These are phyloP conservation scores for Epinotia ramella DNA, from an alignment of 2,888 invertebrate genomes.

Conservation along the genomic window DNA sequence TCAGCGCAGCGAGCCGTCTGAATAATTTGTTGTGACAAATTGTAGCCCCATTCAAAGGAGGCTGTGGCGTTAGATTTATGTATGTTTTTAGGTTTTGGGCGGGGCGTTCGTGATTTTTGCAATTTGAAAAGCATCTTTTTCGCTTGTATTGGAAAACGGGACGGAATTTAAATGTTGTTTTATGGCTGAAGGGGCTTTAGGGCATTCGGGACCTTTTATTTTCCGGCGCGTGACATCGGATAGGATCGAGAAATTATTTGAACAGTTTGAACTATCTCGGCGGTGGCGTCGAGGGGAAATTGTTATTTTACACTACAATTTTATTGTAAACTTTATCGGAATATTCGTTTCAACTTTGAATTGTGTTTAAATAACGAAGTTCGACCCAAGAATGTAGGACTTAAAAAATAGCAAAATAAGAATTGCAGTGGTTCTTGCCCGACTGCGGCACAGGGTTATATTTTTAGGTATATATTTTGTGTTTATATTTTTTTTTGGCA, in stretches of 20 bases:
- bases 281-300: constrained; percentile 18
- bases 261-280: constrained; percentile 29
- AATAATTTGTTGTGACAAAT: constrained; percentile 77
- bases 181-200: constrained; percentile 37
- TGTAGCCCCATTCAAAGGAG: constrained; percentile 68
- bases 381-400: not conserved
- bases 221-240: constrained; percentile 26
- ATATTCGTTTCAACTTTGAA: not conserved
- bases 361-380: not conserved
- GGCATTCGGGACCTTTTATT: constrained; percentile 32
- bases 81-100: constrained; percentile 51
- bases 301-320: constrained; percentile 7
- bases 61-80: constrained; percentile 62
- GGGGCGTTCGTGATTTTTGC: constrained; percentile 42
- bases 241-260: constrained; percentile 19
- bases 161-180: constrained; percentile 43
- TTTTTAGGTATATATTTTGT: too few species aligned
- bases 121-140: constrained; percentile 43
- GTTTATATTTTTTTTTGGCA: too few species aligned
- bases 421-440: too few species aligned
- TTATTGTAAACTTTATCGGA: not conserved
- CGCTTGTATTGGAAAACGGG: constrained; percentile 45
- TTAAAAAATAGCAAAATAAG: too few species aligned
- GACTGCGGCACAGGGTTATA: too few species aligned
- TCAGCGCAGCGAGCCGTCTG: constrained; percentile 65